Evolutionary conservation across 2,797 vertebrate genomes (phyloP), one percentile per base, ranked within the genome.

Genomic region (Gallinago solitaria): DNA sequence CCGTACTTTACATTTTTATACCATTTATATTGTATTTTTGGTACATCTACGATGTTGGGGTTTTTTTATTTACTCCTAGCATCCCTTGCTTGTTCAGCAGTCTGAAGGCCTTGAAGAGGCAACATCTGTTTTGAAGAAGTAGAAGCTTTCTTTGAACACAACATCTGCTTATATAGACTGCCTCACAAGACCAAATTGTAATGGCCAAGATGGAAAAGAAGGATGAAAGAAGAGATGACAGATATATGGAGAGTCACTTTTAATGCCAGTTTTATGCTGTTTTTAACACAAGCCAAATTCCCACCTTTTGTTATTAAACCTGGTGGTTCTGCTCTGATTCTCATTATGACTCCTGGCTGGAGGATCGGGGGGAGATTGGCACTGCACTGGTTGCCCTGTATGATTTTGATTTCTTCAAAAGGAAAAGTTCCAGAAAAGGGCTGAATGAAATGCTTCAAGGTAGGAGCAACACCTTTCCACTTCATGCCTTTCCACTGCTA

Each of bases 11-110:
- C 9, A 16, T 54, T 82, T 67, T n/a, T 5, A 16, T 23, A 37
- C 11, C 17, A 33, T 45, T 92, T 56, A 24, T 39, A 10, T 50
- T 1, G 2, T 7, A 19, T 16, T 76, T 48, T 73, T 0, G 0
- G 39, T 53, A 39, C 16, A 50, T 32, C 5, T 76, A 3, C 4
- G 6, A 18, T 8, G 43, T 18, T 43, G 8, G 16, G 17, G 0
- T 6, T 5, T 28, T 65, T 65, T 59, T 23, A 41, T 78, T 81
- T 81, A 25, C 35, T 65, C 28, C 32, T 25, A 11, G 18, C 21
- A 57, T 5, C 30, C 8, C 39, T 81, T 73, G 15, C n/a, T 41
- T 9, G 1, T 45, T 54, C 75, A 83, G 11, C 9, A 54, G 12
- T 16, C 43, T 45, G 24, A 79, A 51, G 47, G 27, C 27, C 32